Base-by-base conservation (phyloP, 2,888 invertebrate genomes). In the Cantharis lateralis region DNA sequence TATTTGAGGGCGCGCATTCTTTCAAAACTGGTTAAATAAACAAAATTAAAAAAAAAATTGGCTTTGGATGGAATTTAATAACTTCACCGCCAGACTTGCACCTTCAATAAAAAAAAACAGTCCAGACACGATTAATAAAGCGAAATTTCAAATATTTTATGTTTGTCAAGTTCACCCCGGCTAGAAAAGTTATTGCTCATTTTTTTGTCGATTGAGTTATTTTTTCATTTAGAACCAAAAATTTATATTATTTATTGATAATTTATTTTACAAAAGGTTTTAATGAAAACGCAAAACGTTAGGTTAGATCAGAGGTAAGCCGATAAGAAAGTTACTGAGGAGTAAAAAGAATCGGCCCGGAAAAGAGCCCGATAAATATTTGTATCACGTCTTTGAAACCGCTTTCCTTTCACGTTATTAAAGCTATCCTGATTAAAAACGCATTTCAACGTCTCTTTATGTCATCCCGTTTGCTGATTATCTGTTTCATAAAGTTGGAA, bases 281-380 rank as follows among this genome's bases (percentile, higher is more conserved):
- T 48, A 48, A 48, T 48, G 48, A 48, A 48, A 48, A 48, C 32
- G 13, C 11, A 13, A 32, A 32, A 28, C 13, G 48, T 48, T 48
- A 48, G 4, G n/a, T 48, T 48, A 48, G 48, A 48, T 48, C 48
- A 48, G 48, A 48, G n/a, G 48, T 48, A 48, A 48, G 48, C 48
- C n/a, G 48, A 48, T 48, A 48, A 48, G 48, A 48, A 48, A 48
- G 18, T 28, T 63, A 20, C 63, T 28, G 61, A 32, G 13, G 63
- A 24, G 63, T 63, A 61, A 70, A 70, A 28, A 15, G 48, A n/a
- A 48, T 48, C 15, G 63, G 11, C 63, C 15, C 18, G 71, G 63
- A 63, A 71, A 70, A 32, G 18, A 15, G 15, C 63, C 63, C 20
- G 16, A 61, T 70, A 70, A 70, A 71, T 63, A 71, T 71, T 20